Evolutionary conservation across 1,140 invertebrate genomes (phyloP).

Genomic region (Drosophila ambigua): DNA sequence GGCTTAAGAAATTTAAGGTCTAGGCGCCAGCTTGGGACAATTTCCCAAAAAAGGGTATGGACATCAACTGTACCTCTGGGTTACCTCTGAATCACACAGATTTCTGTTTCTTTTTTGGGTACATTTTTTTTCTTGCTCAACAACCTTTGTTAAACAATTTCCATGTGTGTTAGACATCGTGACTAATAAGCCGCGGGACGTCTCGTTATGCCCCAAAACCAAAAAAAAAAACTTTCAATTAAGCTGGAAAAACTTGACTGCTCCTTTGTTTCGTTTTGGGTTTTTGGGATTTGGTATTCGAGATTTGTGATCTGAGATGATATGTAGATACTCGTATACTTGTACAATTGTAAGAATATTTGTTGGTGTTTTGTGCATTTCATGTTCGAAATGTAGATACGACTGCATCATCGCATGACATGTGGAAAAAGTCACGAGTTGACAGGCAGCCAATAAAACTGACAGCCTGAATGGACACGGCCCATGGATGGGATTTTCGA

Average conservation of each 20-base stretch:
- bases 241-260: slow-evolving; percentile 54
- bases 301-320: slow-evolving; percentile 30
- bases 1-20: slow-evolving; percentile 30
- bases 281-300: slow-evolving; percentile 13
- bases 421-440: slow-evolving; percentile 73
- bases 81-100: slow-evolving; percentile 30
- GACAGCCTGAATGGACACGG: slow-evolving; percentile 77
- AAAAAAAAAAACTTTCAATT: slow-evolving; percentile 68
- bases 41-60: slow-evolving; percentile 22
- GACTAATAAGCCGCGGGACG: slow-evolving; percentile 74
- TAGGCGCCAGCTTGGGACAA: slow-evolving; percentile 48
- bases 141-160: slow-evolving; percentile 52
- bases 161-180: slow-evolving; percentile 68
- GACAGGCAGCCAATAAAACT: slow-evolving; percentile 79
- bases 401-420: slow-evolving; percentile 79
- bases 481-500: slow-evolving; percentile 49
- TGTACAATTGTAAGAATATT: slow-evolving; percentile 41
- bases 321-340: slow-evolving; percentile 28
- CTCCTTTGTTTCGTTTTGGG: slow-evolving; percentile 30
- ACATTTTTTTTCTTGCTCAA: slow-evolving; percentile 3
- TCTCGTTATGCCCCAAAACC: slow-evolving; percentile 31
- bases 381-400: slow-evolving; percentile 59
- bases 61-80: background rate
- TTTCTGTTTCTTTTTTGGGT: slow-evolving; percentile 13
- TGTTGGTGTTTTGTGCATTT: slow-evolving; percentile 62